Conservation (phyloP, 2,797 vertebrate species). For the Tachyglossus aculeatus region DNA sequence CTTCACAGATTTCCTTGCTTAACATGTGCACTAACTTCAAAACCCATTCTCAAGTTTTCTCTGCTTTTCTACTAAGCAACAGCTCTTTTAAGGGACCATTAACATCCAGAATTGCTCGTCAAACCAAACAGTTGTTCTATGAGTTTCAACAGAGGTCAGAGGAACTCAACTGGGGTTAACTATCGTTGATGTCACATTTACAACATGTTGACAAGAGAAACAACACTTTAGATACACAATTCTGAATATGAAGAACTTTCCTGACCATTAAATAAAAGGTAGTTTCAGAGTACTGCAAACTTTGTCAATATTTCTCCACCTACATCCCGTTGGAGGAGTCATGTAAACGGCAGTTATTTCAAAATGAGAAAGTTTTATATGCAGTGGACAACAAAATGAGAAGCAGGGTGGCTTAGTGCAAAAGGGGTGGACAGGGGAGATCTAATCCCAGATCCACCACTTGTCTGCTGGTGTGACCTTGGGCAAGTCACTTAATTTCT, state of each 20-base stretch:
- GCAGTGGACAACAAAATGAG: neutral
- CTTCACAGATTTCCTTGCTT: neutral
- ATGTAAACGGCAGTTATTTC: conserved; percentile 25
- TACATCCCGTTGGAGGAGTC: neutral
- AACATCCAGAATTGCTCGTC: neutral
- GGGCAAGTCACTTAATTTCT: too few relatives aligned
- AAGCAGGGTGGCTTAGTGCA: too few relatives aligned
- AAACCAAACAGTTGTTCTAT: neutral
- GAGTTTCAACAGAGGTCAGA: neutral
- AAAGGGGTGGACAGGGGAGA: too few relatives aligned
- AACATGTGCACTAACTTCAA: neutral
- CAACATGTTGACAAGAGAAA: too few relatives aligned
- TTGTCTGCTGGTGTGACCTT: too few relatives aligned
- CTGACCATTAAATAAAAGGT: neutral
- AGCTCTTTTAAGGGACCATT: neutral
- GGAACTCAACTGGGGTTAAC: neutral
- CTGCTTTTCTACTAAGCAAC: conserved; percentile 2
- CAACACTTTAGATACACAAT: neutral
- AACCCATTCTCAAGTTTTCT: neutral
- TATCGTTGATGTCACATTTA: too few relatives aligned
- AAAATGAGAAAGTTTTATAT: neutral
- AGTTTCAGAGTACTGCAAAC: too few relatives aligned
- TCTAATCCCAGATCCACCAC: too few relatives aligned
- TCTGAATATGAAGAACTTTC: neutral
- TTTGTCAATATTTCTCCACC: conserved; percentile 13